These are phyloP conservation scores for Capra hircus DNA, from an alignment of 2,113 vertebrate genomes.

Conservation along the genomic window DNA sequence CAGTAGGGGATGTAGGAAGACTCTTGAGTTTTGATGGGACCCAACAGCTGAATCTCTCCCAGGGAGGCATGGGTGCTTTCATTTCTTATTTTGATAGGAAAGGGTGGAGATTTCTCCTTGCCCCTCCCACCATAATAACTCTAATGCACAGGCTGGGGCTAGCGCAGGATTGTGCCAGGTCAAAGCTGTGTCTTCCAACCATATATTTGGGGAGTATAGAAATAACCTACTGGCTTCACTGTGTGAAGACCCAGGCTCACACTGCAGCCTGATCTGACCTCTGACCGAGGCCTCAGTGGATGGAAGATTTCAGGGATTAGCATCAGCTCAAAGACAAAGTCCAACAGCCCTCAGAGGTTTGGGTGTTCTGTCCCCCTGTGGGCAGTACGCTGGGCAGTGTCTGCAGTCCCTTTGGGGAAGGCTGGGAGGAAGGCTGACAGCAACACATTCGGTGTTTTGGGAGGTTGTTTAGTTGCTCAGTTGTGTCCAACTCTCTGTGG, in stretches of 20 bases:
- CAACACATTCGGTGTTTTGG: accelerated
- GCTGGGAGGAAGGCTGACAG: background rate
- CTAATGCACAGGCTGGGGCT: background rate
- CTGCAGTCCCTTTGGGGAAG: background rate
- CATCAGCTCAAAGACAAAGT: background rate
- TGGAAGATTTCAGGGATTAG: background rate
- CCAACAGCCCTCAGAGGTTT: background rate
- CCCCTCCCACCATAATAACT: too few species aligned
- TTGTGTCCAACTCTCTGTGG: background rate
- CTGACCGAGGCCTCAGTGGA: background rate
- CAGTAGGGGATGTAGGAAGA: background rate
- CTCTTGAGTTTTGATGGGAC: background rate
- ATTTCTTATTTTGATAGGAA: background rate
- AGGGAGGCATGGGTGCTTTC: background rate
- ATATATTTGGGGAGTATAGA: too few species aligned
- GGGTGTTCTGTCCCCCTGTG: background rate
- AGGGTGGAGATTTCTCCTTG: background rate
- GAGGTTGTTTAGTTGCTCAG: background rate
- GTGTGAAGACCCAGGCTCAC: accelerated
- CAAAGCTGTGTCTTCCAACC: background rate
- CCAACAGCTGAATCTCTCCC: background rate
- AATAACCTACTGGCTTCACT: background rate
- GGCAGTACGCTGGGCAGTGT: background rate
- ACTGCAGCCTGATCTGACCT: background rate
- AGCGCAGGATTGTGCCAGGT: background rate